These are phyloP conservation scores for Gryon sp. DNA, from an alignment of 1,140 invertebrate species.

Conservation along the genomic window DNA sequence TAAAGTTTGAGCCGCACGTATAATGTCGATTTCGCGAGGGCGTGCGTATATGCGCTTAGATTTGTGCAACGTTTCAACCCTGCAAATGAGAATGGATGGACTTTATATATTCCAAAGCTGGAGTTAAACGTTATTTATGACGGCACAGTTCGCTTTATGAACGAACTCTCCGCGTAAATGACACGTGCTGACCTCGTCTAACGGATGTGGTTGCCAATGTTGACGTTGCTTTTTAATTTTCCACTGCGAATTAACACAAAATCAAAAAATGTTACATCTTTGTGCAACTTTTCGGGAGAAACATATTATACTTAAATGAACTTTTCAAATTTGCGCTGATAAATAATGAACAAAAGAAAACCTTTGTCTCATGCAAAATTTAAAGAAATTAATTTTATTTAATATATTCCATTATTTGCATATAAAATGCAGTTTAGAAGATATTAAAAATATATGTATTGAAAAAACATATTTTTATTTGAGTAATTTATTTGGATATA, in stretches of 20 bases:
- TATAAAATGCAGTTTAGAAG: no score
- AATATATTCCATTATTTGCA: no score
- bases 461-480: no score
- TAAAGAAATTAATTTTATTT: no score
- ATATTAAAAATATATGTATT: no score
- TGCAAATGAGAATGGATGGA: conserved; percentile 51
- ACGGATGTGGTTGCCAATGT: conserved; percentile 46
- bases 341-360: no score
- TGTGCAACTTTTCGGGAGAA: no score
- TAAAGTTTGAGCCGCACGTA: neutral
- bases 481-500: no score
- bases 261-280: conserved; percentile 12
- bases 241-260: conserved; percentile 23
- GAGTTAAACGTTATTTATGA: conserved; percentile 58
- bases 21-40: conserved; percentile 3
- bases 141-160: conserved; percentile 44
- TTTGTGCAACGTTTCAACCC: conserved; percentile 37
- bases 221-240: conserved; percentile 11
- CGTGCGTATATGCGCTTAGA: conserved; percentile 19
- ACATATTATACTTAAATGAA: no score
- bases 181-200: conserved; percentile 62
- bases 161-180: conserved; percentile 52
- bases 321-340: no score
- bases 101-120: conserved; percentile 48
- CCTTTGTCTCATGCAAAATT: no score